Evolutionary conservation across 2,113 vertebrate species (phyloP), one percentile per base, ranked within the genome.

Genomic region (Menidia beryllina): DNA sequence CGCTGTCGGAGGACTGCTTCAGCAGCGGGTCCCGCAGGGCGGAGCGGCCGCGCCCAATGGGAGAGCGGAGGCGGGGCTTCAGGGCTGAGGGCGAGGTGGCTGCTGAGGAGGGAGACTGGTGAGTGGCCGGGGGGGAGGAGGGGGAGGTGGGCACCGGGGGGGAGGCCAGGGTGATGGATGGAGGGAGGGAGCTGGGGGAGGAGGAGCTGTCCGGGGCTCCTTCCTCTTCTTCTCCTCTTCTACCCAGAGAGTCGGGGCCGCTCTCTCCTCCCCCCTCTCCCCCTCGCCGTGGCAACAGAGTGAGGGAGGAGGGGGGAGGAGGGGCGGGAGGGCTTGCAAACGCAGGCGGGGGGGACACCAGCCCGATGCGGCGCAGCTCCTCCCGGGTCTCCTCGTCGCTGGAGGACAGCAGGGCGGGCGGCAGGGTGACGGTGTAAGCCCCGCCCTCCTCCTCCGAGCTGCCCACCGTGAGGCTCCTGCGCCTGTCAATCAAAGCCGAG

Each of bases 1-100:
- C 97, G 74, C 97, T 98, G 94, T 99, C 98, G 23, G 98, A 99
- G 54, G 97, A 98, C 91, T 99, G 98, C 93, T 99, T 99, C 90
- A 98, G 93, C 83, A 99, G 94, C 12, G 97, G 98, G 94, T 99
- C 98, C 91, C 98, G 96, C 91, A 98, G 97, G 71, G 95, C 94
- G 0, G 93, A 88, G 34, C 93, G 93, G 11, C 95, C 96, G 79
- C 91, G 95, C 86, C 96, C 97, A 83, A 96, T 96, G 83, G 95
- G 96, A 73, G 96, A 98, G 88, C 93, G 96, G 91, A 96, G 97
- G 94, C 96, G 97, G 92, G 95, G 97, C 92, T 95, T 98, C 82
- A 95, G 95, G 90, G 91, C 96, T 87, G 93, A 96, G 86, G 96
- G 95, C 92, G 96, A 90, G 92, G 95, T 94, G 93, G 95, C 89